phyloP scores from a whole-genome alignment of 2,888 invertebrate genomes.

The Rutpela maculata region DNA sequence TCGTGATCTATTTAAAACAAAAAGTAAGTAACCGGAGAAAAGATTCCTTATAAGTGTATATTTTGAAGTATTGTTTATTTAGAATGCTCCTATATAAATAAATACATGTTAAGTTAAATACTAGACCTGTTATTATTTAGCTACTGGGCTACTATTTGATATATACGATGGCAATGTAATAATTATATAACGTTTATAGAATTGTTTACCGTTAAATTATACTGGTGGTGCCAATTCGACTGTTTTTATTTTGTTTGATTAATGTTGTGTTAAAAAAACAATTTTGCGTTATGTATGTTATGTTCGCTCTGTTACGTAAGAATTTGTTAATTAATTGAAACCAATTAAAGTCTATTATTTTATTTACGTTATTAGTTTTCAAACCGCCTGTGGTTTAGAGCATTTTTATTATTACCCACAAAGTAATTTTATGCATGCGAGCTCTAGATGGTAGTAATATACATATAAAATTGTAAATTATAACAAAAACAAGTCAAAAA shows the following conservation, averaged over 20 bases:
- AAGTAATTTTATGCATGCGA: background rate
- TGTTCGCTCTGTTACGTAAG: background rate
- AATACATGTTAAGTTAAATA: no score
- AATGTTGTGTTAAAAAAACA: background rate
- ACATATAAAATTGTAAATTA: no score
- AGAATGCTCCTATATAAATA: no score
- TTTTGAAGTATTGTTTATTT: no score
- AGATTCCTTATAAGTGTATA: no score
- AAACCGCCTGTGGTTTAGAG: background rate
- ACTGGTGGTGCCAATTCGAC: background rate
- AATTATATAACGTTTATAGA: background rate
- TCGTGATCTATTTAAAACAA: background rate
- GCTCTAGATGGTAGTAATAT: background rate
- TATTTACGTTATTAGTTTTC: background rate
- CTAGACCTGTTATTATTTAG: no score
- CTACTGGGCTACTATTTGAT: background rate
- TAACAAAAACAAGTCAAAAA: no score
- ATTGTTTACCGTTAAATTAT: background rate
- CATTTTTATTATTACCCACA: background rate
- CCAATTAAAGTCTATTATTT: background rate
- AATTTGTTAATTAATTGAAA: background rate
- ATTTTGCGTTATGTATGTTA: background rate
- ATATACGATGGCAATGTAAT: background rate
- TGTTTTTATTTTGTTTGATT: background rate
- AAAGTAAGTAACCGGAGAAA: background rate